Conservation (phyloP, 2,888 invertebrate species). For the Podabrus alpinus region DNA sequence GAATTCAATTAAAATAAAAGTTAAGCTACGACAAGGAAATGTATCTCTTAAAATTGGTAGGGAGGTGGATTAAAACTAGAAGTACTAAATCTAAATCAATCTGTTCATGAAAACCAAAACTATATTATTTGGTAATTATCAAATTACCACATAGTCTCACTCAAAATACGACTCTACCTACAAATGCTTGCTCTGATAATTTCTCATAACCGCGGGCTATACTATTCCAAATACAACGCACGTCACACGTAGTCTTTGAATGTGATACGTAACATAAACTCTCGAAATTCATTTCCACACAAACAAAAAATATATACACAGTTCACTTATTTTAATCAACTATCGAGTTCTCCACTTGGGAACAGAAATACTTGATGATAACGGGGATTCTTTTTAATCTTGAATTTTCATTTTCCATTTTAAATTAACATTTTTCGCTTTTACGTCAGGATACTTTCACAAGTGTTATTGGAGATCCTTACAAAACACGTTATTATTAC, state of each 20-base stretch:
- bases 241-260: not conserved
- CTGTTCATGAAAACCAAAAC: not conserved
- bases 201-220: not conserved
- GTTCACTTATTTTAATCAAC: not conserved
- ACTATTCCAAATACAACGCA: not conserved
- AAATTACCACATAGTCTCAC: not conserved
- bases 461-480: too few relatives aligned
- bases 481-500: too few relatives aligned
- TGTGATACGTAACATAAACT: not conserved
- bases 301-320: not conserved
- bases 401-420: not conserved
- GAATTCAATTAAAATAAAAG: too few relatives aligned
- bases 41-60: not conserved
- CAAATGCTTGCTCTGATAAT: not conserved
- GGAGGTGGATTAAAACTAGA: not conserved
- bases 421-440: too few relatives aligned
- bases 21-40: not conserved
- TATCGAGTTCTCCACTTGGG: not conserved
- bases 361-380: not conserved
- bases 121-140: not conserved
- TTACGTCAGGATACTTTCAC: too few relatives aligned
- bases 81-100: not conserved
- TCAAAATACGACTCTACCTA: not conserved
- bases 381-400: not conserved
- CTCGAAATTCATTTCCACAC: not conserved